Evolutionary conservation across 2,888 invertebrate species (phyloP).

Genomic region (Lordiphosa fenestrarum): DNA sequence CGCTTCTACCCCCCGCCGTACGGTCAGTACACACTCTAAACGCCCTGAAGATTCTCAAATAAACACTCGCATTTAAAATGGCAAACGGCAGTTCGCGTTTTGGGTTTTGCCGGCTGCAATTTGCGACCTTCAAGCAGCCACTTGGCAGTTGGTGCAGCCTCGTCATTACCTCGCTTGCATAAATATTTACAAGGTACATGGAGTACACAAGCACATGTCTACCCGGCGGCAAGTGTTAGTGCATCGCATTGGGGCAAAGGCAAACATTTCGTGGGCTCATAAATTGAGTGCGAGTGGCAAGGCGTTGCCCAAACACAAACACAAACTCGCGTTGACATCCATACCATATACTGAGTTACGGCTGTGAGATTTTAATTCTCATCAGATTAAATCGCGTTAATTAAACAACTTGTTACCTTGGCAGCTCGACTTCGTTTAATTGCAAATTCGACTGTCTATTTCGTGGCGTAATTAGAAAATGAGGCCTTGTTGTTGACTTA

Average conservation of each 20-base stretch:
- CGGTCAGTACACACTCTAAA: constrained; percentile 1
- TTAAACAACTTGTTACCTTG: constrained; percentile 70
- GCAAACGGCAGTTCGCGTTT: constrained; percentile 9
- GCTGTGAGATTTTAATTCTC: constrained; percentile 28
- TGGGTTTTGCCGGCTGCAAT: background rate
- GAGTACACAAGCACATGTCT: constrained; percentile 6
- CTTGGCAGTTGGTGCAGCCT: constrained; percentile 37
- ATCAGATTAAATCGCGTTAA: constrained; percentile 69
- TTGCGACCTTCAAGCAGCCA: constrained; percentile 39
- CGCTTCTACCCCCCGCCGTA: too few species aligned
- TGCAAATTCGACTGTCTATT: constrained; percentile 49
- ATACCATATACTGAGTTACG: constrained; percentile 12
- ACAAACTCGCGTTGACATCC: constrained; percentile 40
- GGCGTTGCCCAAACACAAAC: constrained; percentile 39
- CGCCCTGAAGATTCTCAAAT: constrained; percentile 5
- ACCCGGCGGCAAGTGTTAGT: constrained; percentile 4
- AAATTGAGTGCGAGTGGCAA: constrained; percentile 43
- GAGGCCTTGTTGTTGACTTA: constrained; percentile 36
- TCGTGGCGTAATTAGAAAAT: constrained; percentile 44
- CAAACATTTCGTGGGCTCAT: constrained; percentile 39
- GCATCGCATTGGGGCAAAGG: constrained; percentile 2
- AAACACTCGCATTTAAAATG: constrained; percentile 10
- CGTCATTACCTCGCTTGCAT: constrained; percentile 66
- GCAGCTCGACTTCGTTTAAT: constrained; percentile 48
- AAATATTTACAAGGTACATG: constrained; percentile 67